Conservation (phyloP, 2,113 vertebrate species). For the Lonchura striata region DNA sequence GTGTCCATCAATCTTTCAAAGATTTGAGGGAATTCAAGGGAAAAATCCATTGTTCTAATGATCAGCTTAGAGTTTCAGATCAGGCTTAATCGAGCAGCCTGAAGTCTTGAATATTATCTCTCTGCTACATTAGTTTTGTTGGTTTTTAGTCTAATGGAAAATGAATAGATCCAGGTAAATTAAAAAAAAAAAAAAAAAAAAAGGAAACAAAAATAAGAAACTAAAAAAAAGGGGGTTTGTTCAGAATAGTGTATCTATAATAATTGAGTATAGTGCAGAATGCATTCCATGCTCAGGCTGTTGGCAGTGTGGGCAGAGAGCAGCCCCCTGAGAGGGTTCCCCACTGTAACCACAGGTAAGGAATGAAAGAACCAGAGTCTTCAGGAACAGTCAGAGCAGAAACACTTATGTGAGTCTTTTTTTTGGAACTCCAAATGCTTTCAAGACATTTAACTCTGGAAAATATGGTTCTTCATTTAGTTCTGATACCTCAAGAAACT, state of each 20-base stretch:
- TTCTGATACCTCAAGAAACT: background rate
- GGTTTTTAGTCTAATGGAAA: background rate
- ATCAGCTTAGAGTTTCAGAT: background rate
- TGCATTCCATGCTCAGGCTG: background rate
- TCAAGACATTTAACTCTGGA: background rate
- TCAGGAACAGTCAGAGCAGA: background rate
- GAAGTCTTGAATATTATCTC: background rate
- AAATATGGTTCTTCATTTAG: background rate
- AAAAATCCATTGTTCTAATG: background rate
- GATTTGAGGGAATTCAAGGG: background rate
- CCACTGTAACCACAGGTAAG: background rate
- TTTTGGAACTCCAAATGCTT: background rate
- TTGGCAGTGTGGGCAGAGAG: background rate
- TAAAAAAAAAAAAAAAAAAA: no score
- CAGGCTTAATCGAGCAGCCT: background rate
- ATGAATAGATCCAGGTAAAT: background rate
- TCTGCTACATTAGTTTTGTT: background rate
- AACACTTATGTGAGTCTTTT: background rate
- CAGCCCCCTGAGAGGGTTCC: background rate
- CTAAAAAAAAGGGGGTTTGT: background rate
- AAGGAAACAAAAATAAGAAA: background rate
- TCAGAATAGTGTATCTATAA: background rate
- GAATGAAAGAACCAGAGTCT: background rate
- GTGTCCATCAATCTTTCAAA: background rate
- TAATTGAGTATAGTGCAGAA: background rate